Conservation (phyloP, 92 coral and sea anemone genomes). For the Parazoanthus darwini region DNA sequence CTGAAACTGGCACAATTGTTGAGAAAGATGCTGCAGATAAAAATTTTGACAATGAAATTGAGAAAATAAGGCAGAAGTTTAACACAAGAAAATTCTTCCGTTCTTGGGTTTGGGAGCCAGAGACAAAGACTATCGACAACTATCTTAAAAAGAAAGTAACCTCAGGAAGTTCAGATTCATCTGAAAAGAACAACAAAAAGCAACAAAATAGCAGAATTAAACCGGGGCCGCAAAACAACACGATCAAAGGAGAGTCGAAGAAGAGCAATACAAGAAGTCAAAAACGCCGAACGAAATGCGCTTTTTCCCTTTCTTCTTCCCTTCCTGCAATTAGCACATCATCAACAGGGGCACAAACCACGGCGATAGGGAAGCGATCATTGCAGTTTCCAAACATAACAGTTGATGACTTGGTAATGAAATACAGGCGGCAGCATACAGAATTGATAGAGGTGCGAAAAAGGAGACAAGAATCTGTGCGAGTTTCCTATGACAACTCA, state of each 20-base stretch:
- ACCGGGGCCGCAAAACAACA: not conserved
- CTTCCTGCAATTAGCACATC: slow-evolving; percentile 36
- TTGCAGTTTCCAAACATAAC: slow-evolving; percentile 43
- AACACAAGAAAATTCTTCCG: slow-evolving; percentile 54
- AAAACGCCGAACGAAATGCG: not conserved
- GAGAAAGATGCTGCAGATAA: slow-evolving; percentile 10
- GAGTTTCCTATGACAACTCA: slow-evolving; percentile 13
- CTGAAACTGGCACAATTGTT: slow-evolving; percentile 21
- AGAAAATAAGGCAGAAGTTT: slow-evolving; percentile 47
- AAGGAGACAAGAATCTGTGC: slow-evolving; percentile 24
- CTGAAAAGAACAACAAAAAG: not conserved
- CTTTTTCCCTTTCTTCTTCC: slow-evolving; percentile 24
- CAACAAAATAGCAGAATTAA: not conserved
- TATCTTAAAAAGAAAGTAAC: slow-evolving; percentile 30
- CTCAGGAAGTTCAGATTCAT: not conserved
- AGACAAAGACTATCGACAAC: slow-evolving; percentile 10
- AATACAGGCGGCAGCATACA: slow-evolving; percentile 51
- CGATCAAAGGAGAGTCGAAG: not conserved
- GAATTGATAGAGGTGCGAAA: slow-evolving; percentile 38
- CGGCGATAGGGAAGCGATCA: not conserved
- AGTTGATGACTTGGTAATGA: slow-evolving; percentile 46
- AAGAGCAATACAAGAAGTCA: not conserved
- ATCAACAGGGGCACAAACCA: slow-evolving; percentile 6
- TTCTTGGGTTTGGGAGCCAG: slow-evolving; percentile 71
- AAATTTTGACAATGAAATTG: slow-evolving; percentile 46